Conservation (phyloP, 2,113 vertebrate species). For the Phylloscopus whistleri region DNA sequence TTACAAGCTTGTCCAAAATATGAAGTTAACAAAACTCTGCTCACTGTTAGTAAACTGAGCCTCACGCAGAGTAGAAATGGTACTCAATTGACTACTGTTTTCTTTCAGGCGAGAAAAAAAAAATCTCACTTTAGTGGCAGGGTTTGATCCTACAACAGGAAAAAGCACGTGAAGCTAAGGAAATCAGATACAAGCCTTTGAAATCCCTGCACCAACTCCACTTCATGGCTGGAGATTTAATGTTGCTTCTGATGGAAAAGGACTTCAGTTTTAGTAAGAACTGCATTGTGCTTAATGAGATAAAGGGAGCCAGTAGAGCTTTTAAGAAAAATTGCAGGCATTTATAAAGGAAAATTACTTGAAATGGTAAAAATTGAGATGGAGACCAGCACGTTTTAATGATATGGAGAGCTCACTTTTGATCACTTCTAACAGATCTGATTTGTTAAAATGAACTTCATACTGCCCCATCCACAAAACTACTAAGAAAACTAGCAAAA, state of each 20-base stretch:
- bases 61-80: neutral
- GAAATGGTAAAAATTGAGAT: neutral
- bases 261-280: neutral
- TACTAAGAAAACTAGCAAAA: neutral
- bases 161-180: neutral
- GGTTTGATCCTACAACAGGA: neutral
- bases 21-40: slow-evolving; percentile 61
- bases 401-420: neutral
- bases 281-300: neutral
- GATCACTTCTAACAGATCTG: neutral
- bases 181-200: neutral
- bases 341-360: neutral
- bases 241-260: neutral
- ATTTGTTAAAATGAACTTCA: neutral
- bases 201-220: neutral
- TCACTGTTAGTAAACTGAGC: slow-evolving; percentile 55
- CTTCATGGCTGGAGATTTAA: neutral
- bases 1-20: slow-evolving; percentile 49
- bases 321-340: neutral
- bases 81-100: neutral
- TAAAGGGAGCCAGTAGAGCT: neutral
- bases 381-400: neutral
- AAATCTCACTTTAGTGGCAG: neutral
- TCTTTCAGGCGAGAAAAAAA: neutral
- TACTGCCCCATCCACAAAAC: neutral